Conservation (phyloP, 2,113 vertebrate genomes). For the Cyanocitta stelleri region DNA sequence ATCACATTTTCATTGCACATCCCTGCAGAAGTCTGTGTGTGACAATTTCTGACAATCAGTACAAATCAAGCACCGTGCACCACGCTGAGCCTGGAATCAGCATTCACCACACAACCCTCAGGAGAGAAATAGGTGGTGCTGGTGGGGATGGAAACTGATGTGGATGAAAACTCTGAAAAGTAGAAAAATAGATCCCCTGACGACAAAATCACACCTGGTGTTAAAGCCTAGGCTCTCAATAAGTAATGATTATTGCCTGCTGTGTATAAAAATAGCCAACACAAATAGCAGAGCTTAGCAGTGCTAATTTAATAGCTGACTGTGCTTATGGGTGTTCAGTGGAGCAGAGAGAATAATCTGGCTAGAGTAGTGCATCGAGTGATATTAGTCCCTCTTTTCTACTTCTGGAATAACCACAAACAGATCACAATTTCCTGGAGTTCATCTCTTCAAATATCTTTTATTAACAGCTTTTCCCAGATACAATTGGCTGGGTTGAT, state of each 20-base stretch:
- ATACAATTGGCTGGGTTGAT: background rate
- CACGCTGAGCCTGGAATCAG: slow-evolving; percentile 6
- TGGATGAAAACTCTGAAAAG: background rate
- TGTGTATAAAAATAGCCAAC: slow-evolving; percentile 63
- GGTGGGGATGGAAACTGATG: background rate
- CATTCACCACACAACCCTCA: background rate
- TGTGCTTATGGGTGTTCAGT: slow-evolving; percentile 47
- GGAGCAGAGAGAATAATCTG: slow-evolving; percentile 44
- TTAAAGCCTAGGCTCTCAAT: slow-evolving; percentile 43
- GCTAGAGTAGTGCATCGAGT: background rate
- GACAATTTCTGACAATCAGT: slow-evolving; percentile 1
- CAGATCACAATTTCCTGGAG: background rate
- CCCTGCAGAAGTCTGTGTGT: background rate
- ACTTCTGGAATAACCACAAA: background rate
- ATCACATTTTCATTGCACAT: background rate
- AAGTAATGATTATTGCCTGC: slow-evolving; percentile 56
- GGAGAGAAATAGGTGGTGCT: background rate
- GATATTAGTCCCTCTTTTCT: background rate
- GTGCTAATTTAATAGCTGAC: slow-evolving; percentile 64
- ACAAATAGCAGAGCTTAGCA: slow-evolving; percentile 53
- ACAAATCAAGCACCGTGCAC: background rate
- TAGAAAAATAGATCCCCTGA: slow-evolving; percentile 7
- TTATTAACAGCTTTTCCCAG: slow-evolving; percentile 9
- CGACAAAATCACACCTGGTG: slow-evolving; percentile 14
- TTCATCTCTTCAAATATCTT: background rate